A percentile compares a stretch with the other conserved stretches of the same genome.
phyloP scores from a whole-genome alignment of 2,113 vertebrate species.

The Callorhinus ursinus region DNA sequence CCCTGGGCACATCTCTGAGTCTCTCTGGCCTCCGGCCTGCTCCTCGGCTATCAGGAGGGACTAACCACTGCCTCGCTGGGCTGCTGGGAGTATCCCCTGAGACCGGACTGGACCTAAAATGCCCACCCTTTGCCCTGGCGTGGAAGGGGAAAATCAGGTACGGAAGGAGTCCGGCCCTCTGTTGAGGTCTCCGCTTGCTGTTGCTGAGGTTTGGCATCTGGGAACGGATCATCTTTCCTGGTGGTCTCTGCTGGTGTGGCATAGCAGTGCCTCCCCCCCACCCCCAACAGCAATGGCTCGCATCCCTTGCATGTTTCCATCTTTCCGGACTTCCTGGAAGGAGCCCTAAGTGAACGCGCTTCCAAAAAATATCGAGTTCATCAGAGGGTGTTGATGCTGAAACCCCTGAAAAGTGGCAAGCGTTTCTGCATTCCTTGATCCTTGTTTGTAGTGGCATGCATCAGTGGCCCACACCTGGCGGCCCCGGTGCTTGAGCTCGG shows the following conservation, averaged over 20 bases:
- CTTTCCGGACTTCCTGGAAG: background rate
- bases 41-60: background rate
- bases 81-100: background rate
- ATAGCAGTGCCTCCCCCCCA: accelerated
- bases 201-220: background rate
- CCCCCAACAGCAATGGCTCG: accelerated
- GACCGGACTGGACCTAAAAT: background rate
- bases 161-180: background rate
- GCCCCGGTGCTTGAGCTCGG: background rate
- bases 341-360: background rate
- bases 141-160: background rate
- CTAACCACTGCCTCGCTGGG: background rate
- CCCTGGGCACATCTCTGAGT: accelerated
- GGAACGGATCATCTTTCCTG: background rate
- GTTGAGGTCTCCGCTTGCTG: background rate
- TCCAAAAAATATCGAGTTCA: background rate
- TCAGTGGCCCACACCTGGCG: background rate
- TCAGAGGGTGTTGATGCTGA: background rate
- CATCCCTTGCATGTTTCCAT: accelerated
- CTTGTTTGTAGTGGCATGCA: background rate
- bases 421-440: background rate
- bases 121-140: background rate
- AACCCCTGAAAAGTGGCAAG: background rate
- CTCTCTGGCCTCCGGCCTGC: background rate
- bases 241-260: background rate